A percentile compares a stretch with the other conserved stretches of the same genome.
Conservation (phyloP, 2,888 invertebrate genomes). For the Cataglyphis rosenhaueri region DNA sequence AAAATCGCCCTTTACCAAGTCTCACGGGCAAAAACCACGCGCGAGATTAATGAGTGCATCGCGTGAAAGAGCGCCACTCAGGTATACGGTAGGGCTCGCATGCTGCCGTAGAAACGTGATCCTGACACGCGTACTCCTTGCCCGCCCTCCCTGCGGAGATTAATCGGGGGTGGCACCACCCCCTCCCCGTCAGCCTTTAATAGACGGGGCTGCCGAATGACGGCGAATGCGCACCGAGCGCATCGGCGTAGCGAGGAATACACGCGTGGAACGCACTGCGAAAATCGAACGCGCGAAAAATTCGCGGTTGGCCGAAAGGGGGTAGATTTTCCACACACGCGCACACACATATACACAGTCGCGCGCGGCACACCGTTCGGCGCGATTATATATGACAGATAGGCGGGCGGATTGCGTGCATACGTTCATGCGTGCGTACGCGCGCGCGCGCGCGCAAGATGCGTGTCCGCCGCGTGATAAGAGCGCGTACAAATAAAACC, state of each 20-base stretch:
- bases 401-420: not conserved
- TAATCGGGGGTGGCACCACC: constrained; percentile 1
- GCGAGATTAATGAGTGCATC: constrained; percentile 48
- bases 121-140: constrained; percentile 10
- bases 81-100: constrained; percentile 10
- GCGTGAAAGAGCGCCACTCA: constrained; percentile 37
- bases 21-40: constrained; percentile 1
- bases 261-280: constrained; percentile 41
- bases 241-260: constrained; percentile 10
- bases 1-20: not conserved
- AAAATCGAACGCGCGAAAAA: constrained; percentile 11
- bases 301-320: not conserved
- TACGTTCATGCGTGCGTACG: not conserved
- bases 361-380: not conserved
- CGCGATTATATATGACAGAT: not conserved
- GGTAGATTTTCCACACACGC: not conserved
- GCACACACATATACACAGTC: not conserved
- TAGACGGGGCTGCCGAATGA: not conserved
- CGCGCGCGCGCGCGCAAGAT: constrained; percentile 3
- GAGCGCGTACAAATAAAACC: constrained; percentile 16
- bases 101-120: constrained; percentile 33
- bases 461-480: constrained; percentile 43
- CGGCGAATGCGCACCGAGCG: not conserved
- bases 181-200: not conserved
- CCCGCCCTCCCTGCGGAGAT: not conserved